Evolutionary conservation across 2,888 invertebrate species (phyloP).

Genomic region (Phengaris arion): DNA sequence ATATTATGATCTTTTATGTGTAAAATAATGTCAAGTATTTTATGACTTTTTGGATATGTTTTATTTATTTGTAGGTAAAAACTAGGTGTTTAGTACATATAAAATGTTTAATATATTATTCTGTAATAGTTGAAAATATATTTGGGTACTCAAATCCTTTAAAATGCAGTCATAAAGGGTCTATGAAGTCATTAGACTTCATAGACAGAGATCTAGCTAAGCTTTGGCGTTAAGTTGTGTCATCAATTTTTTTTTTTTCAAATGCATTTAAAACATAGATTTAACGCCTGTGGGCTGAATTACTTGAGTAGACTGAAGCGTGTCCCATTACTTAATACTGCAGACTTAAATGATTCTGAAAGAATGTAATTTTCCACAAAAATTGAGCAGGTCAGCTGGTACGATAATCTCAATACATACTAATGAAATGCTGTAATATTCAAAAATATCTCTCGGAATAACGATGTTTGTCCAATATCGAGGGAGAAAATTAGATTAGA

Average conservation of each 20-base stretch:
- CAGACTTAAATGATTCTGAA: background rate
- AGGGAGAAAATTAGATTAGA: constrained; percentile 67
- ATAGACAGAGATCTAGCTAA: too few species aligned
- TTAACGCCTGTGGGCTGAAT: too few species aligned
- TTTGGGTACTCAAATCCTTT: too few species aligned
- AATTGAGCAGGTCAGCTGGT: background rate
- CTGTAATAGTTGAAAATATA: too few species aligned
- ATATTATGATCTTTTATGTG: background rate
- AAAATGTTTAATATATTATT: too few species aligned
- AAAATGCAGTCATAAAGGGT: too few species aligned
- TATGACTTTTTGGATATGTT: background rate
- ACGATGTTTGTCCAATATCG: constrained; percentile 41
- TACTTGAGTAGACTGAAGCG: too few species aligned
- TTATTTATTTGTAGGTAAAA: background rate
- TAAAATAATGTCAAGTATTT: constrained; percentile 1
- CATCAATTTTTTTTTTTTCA: too few species aligned
- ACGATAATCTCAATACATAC: constrained; percentile 16
- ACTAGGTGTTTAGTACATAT: too few species aligned
- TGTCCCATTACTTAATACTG: background rate
- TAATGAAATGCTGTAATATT: constrained; percentile 18
- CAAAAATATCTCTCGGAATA: constrained; percentile 29
- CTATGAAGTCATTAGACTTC: too few species aligned
- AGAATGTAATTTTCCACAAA: background rate
- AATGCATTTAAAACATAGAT: too few species aligned
- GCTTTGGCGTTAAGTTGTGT: too few species aligned